Conservation (phyloP, 2,888 invertebrate species). For the Orchestes rusci region DNA sequence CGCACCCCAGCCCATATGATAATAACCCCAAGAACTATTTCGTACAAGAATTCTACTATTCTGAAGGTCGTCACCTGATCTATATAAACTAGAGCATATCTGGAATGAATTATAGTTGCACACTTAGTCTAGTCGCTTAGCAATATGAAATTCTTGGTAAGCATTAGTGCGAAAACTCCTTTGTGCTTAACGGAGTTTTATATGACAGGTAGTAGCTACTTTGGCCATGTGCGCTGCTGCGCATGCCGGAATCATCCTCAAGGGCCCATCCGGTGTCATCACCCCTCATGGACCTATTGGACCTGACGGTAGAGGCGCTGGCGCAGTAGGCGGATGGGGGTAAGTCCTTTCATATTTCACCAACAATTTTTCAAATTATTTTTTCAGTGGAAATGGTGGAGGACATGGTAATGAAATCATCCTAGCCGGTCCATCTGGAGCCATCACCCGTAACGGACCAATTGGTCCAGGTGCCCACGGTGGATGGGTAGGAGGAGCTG, state of each 20-base stretch:
- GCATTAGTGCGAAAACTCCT: not conserved
- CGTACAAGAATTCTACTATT: no score
- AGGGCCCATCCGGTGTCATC: conserved; percentile 24
- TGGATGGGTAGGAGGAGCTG: conserved; percentile 7
- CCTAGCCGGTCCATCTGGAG: conserved; percentile 23
- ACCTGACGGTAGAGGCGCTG: conserved; percentile 23
- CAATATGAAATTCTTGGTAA: conserved; percentile 24
- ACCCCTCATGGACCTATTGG: conserved; percentile 24
- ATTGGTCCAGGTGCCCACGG: conserved; percentile 19
- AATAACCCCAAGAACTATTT: no score
- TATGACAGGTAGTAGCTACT: conserved; percentile 11
- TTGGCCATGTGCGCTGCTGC: conserved; percentile 21
- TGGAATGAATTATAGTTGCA: conserved; percentile 23
- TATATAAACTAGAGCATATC: conserved; percentile 24
- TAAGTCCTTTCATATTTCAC: no score
- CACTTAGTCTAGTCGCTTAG: conserved; percentile 14
- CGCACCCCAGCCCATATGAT: no score
- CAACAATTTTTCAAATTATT: no score
- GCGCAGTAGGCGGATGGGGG: conserved; percentile 5
- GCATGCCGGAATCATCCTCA: conserved; percentile 22
- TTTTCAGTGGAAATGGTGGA: conserved; percentile 11
- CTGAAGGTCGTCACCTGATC: no score
- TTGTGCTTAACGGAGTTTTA: not conserved
- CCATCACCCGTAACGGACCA: conserved; percentile 22
- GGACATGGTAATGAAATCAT: conserved; percentile 15